These are phyloP conservation scores for Dascyllus trimaculatus DNA, from an alignment of 2,113 vertebrate genomes.

Conservation along the genomic window DNA sequence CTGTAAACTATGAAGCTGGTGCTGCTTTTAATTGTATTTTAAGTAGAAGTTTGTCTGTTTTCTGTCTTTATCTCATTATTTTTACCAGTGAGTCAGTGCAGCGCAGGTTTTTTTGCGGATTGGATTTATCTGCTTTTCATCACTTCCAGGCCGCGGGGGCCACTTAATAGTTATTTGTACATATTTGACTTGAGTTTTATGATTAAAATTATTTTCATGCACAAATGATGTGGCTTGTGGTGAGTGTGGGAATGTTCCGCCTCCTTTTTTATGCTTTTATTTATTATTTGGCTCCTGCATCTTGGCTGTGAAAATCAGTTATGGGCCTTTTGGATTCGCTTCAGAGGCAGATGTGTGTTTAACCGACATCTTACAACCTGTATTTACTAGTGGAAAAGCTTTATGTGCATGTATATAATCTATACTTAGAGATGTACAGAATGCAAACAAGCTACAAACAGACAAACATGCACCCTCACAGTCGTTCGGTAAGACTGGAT, in stretches of 20 bases:
- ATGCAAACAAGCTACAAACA: constrained; percentile 1
- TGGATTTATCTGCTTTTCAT: constrained; percentile 47
- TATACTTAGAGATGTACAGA: not conserved
- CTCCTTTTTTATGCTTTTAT: not conserved
- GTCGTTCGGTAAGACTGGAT: not conserved
- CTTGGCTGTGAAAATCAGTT: constrained; percentile 23
- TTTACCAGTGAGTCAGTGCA: constrained; percentile 16
- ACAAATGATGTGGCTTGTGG: constrained; percentile 63
- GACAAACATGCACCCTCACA: not conserved
- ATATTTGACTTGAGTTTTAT: constrained; percentile 56
- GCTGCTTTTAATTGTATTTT: not conserved
- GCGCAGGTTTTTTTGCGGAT: not conserved
- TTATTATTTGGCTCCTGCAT: constrained; percentile 45
- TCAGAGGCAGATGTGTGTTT: constrained; percentile 11
- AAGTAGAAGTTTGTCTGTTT: not conserved
- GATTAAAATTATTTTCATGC: constrained; percentile 42
- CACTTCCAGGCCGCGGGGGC: constrained; percentile 16
- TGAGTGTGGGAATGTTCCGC: constrained; percentile 50
- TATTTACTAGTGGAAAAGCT: not conserved
- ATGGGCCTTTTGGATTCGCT: constrained; percentile 35
- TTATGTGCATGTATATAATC: not conserved
- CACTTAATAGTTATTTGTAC: constrained; percentile 35
- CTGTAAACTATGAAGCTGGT: too few relatives aligned
- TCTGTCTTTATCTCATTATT: constrained; percentile 1
- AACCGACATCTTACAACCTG: not conserved